Evolutionary conservation across 2,797 vertebrate genomes (phyloP).

Genomic region (Pampus argenteus): DNA sequence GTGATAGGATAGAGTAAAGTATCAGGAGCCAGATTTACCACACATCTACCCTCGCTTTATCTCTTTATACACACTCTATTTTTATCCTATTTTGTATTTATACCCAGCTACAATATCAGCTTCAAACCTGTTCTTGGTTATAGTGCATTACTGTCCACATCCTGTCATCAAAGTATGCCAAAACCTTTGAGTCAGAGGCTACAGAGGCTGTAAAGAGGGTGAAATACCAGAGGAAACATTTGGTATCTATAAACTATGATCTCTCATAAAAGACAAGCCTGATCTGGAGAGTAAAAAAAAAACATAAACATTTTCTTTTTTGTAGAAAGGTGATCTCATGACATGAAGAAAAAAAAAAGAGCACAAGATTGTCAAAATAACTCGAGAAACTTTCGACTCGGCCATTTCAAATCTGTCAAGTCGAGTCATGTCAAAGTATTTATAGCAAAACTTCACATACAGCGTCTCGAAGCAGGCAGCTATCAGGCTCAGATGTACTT

Average conservation of each 20-base stretch:
- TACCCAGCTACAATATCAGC: neutral
- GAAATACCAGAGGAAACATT: constrained; percentile 36
- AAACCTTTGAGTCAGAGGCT: constrained; percentile 5
- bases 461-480: neutral
- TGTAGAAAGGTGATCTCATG: neutral
- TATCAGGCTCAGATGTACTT: constrained; percentile 2
- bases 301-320: constrained; percentile 19
- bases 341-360: constrained; percentile 16
- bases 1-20: neutral
- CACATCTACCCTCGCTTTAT: neutral
- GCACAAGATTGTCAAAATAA: constrained; percentile 21
- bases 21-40: constrained; percentile 1
- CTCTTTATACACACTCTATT: neutral
- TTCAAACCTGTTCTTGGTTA: constrained; percentile 23
- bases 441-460: neutral
- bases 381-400: neutral
- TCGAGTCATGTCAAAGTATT: neutral
- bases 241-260: constrained; percentile 46
- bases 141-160: constrained; percentile 5
- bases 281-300: constrained; percentile 22
- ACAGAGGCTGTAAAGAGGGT: neutral
- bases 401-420: constrained; percentile 26
- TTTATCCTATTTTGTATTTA: neutral
- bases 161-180: constrained; percentile 5
- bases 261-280: constrained; percentile 10